A percentile compares a stretch with the other conserved stretches of the same genome.
Evolutionary conservation across 2,797 vertebrate species (phyloP).

Genomic region (Crocodylus rhombifer): DNA sequence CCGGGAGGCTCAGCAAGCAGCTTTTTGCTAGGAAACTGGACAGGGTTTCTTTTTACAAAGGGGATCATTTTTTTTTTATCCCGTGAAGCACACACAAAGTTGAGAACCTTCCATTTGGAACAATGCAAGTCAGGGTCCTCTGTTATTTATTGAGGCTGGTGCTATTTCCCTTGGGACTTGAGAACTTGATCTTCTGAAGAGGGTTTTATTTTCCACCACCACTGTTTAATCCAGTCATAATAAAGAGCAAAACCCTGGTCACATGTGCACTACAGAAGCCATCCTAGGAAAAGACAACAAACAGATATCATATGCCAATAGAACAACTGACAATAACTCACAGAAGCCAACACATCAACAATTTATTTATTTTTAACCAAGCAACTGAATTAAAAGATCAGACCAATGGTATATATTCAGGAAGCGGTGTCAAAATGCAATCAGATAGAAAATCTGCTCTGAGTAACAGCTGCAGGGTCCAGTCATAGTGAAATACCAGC

Average conservation of each 20-base stretch:
- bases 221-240: conserved; percentile 17
- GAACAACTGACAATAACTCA: background rate
- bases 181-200: conserved; percentile 56
- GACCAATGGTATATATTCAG: background rate
- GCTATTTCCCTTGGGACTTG: background rate
- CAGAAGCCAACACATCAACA: background rate
- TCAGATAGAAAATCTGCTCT: too few relatives aligned
- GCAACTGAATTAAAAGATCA: background rate
- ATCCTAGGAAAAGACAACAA: conserved; percentile 19
- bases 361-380: background rate
- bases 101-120: background rate
- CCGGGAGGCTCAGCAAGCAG: background rate
- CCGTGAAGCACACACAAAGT: background rate
- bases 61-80: conserved; percentile 21
- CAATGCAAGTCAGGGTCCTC: background rate
- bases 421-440: background rate
- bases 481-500: background rate
- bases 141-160: background rate
- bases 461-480: background rate
- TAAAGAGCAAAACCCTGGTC: background rate
- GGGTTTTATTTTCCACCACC: background rate
- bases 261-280: too few relatives aligned
- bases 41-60: background rate
- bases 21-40: background rate
- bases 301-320: background rate